Base-by-base conservation (phyloP, 1,140 invertebrate genomes). In the Chionoecetes opilio region DNA sequence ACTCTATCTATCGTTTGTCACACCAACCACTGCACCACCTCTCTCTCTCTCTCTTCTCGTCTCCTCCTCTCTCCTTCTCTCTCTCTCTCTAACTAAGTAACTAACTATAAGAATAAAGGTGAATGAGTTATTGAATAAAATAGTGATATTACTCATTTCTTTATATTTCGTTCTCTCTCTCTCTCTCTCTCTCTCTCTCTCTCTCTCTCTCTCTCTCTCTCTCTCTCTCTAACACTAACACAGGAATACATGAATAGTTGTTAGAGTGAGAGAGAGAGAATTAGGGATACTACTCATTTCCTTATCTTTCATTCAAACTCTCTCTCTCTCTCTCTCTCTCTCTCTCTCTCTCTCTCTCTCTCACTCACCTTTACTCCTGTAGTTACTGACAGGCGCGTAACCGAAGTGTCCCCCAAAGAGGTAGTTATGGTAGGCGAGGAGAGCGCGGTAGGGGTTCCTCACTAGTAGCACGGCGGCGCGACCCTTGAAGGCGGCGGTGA, bases 391-490 rank as follows among this genome's bases (percentile, higher is more conserved):
- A 11, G 96, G 93, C 31, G 95, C 97, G 90, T 96, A 96, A 9
- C 96, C 96, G 14, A 94, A 96, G 94, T 97, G 97, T 6, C 97
- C 97, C 0, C 95, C 96, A 95, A 97, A 96, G 26, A 97, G 91
- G 89, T 96, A 97, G 63, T 97, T 97, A 32, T 96, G 96, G 93
- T 96, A 97, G 26, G 97, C 96, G 0, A 97, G 89, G 84, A 97
- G 96, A 91, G 97, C 97, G 34, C 96, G 95, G 94, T 97, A 97
- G 31, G 97, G 97, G 93, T 97, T 97, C 34, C 97, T 93, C 0
- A 97, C 89, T 9, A 97, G 92, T 11, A 97, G 96, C 86, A 97
- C 96, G 9, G n/a, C n/a, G 88, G 97, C 35, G 96, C 96, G 14
- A 11, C 96, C 95, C n/a, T 41, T 93, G 85, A 96, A 97, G 75